Conservation (phyloP, 2,888 invertebrate species). For the Tyria jacobaeae region DNA sequence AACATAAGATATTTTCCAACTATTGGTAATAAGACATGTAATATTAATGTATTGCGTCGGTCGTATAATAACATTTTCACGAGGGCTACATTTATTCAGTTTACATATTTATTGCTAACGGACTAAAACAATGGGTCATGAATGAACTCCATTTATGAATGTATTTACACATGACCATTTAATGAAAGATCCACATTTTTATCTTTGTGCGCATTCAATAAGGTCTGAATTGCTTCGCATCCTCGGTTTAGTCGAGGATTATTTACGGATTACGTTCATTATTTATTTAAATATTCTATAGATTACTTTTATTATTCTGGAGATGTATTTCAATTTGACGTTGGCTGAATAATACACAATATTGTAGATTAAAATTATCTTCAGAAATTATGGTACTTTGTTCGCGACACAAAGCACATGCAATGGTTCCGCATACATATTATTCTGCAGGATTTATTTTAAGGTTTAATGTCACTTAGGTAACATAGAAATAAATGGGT, state of each 20-base stretch:
- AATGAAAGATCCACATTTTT: not conserved
- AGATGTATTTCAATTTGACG: constrained; percentile 27
- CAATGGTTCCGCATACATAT: constrained; percentile 23
- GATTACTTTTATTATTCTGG: constrained; percentile 34
- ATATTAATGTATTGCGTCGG: constrained; percentile 32
- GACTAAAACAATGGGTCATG: constrained; percentile 49
- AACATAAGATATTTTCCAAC: constrained; percentile 14
- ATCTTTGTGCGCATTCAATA: not conserved
- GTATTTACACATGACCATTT: constrained; percentile 16
- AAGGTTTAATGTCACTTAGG: too few species aligned
- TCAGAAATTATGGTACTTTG: constrained; percentile 12
- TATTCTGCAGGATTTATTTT: not conserved
- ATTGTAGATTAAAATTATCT: constrained; percentile 41
- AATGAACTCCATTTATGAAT: constrained; percentile 37
- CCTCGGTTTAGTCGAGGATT: constrained; percentile 1
- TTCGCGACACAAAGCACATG: not conserved
- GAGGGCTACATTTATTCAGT: constrained; percentile 38
- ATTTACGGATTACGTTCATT: constrained; percentile 23
- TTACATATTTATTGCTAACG: constrained; percentile 42
- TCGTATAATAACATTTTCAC: constrained; percentile 22
- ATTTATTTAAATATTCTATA: constrained; percentile 27
- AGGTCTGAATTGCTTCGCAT: constrained; percentile 2
- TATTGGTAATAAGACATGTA: constrained; percentile 20
- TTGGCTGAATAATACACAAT: constrained; percentile 35
- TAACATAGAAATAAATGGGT: too few species aligned